phyloP scores from a whole-genome alignment of 2,797 vertebrate genomes.

The Girardinus metallicus region DNA sequence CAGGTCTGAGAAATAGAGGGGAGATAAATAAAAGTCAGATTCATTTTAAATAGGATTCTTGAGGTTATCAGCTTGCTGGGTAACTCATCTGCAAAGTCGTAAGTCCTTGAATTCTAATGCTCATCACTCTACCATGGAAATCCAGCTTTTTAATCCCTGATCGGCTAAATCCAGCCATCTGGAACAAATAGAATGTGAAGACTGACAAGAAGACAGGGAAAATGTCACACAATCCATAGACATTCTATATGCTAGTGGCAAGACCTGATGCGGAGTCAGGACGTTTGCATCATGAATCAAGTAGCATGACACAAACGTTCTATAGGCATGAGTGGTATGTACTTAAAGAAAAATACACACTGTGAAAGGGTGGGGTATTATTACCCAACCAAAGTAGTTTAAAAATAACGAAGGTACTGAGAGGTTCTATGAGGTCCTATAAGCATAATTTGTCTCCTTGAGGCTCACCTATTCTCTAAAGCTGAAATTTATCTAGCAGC shows the following conservation, averaged over 20 bases:
- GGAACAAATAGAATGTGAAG: slow-evolving; percentile 71
- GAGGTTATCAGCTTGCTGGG: slow-evolving; percentile 65
- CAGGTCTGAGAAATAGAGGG: slow-evolving; percentile 20
- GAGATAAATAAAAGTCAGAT: slow-evolving; percentile 56
- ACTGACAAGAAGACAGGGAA: slow-evolving; percentile 62
- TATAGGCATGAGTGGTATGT: slow-evolving; percentile 46
- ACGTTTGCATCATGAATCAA: slow-evolving; percentile 1
- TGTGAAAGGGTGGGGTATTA: slow-evolving; percentile 37
- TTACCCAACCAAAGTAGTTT: slow-evolving; percentile 15
- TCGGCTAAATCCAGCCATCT: slow-evolving; percentile 62
- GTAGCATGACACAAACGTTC: slow-evolving; percentile 29
- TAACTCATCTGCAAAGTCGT: slow-evolving; percentile 57
- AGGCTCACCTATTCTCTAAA: slow-evolving; percentile 69
- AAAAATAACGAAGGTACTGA: slow-evolving; percentile 29
- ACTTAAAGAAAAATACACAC: slow-evolving; percentile 43
- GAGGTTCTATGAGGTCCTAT: slow-evolving; percentile 44
- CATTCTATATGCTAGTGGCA: slow-evolving; percentile 54
- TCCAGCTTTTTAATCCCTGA: slow-evolving; percentile 72
- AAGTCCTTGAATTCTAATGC: slow-evolving; percentile 70
- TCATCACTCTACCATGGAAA: slow-evolving; percentile 61
- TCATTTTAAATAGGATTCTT: slow-evolving; percentile 60
- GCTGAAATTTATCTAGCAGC: slow-evolving; percentile 69
- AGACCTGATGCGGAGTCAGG: slow-evolving; percentile 53
- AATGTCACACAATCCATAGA: slow-evolving; percentile 63
- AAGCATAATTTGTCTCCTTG: slow-evolving; percentile 49